Base-by-base conservation (phyloP, 2,888 invertebrate species). In the Philhelius pedissequus region DNA sequence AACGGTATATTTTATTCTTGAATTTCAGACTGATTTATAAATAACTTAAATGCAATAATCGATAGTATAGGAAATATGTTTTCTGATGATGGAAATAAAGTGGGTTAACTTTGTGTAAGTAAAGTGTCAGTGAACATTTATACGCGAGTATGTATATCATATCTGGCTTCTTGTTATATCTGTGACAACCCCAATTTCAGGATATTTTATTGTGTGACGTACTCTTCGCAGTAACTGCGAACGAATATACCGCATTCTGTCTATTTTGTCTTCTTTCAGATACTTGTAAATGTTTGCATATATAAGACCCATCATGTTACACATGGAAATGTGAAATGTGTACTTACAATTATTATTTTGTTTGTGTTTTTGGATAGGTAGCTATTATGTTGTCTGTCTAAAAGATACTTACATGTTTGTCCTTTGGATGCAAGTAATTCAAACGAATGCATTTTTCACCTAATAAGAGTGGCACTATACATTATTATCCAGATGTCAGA, bases 41-140 rank as follows among this genome's bases (percentile, higher is more conserved):
- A 78, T 83, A 83, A 69, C 79, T 45, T n/a, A 18, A 68, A 27
- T 56, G 68, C 48, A 71, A 71, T 45, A 48, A 77, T 77, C 77
- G 25, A 71, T 71, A 82, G 40, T 13, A 25, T 18, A 35, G 60
- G n/a, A 6, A n/a, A 30, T 18, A 27, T 18, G 22, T 25, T 38
- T 8, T 58, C 4, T 38, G 45, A 22, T 22, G 8, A 7, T n/a
- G 1, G 6, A 1, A 0, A 5, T 56, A 50, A 78, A 83, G 73
- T 74, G 69, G 62, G 78, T 83, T 70, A 83, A 64, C 69, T 58
- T 56, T 52, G 22, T 52, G 22, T 11, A 48, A 54, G 68, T 60
- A 68, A 62, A 73, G 71, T 77, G 68, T 52, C 77, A 20, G 68
- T 1, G 11, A 35, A n/a, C n/a, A n/a, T n/a, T n/a, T n/a, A n/a